Evolutionary conservation across 2,113 vertebrate species (phyloP).

Genomic region (Macrotis lagotis): DNA sequence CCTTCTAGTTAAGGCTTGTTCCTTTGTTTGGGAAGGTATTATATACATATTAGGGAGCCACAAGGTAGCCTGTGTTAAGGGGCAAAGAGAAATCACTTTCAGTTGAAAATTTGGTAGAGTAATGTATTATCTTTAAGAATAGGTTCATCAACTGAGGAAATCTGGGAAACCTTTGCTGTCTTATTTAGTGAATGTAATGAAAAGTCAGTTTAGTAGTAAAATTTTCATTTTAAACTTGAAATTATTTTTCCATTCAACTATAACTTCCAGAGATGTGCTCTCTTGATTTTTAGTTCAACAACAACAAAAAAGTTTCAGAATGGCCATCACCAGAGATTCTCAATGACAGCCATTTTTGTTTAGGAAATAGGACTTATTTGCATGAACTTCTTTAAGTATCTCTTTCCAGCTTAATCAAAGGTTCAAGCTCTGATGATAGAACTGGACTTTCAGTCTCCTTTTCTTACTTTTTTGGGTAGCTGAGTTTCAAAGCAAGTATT

Average conservation of each 20-base stretch:
- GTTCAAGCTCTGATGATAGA: neutral
- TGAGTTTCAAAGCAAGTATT: conserved; percentile 55
- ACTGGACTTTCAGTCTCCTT: neutral
- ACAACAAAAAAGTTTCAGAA: conserved; percentile 4
- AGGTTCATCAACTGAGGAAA: too few species aligned
- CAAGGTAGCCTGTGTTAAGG: neutral
- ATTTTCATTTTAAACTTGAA: conserved; percentile 6
- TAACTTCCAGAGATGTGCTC: neutral
- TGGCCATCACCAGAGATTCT: conserved; percentile 21
- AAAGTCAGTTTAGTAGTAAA: conserved; percentile 4
- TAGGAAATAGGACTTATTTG: conserved; percentile 33
- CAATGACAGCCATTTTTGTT: conserved; percentile 1
- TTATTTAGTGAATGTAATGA: neutral
- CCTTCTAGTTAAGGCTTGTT: neutral
- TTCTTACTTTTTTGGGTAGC: conserved; percentile 17
- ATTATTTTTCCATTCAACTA: conserved; percentile 15
- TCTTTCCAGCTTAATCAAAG: neutral
- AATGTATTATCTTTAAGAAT: too few species aligned
- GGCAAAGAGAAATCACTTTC: neutral
- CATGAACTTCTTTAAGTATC: conserved; percentile 29
- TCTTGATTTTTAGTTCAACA: neutral
- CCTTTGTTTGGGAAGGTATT: neutral
- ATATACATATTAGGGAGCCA: neutral
- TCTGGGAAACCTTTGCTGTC: neutral
- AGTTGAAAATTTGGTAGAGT: too few species aligned